Percentiles rank a stretch among this genome's conserved stretches.
Conservation (phyloP, 2,797 vertebrate genomes). For the Takifugu rubripes region DNA sequence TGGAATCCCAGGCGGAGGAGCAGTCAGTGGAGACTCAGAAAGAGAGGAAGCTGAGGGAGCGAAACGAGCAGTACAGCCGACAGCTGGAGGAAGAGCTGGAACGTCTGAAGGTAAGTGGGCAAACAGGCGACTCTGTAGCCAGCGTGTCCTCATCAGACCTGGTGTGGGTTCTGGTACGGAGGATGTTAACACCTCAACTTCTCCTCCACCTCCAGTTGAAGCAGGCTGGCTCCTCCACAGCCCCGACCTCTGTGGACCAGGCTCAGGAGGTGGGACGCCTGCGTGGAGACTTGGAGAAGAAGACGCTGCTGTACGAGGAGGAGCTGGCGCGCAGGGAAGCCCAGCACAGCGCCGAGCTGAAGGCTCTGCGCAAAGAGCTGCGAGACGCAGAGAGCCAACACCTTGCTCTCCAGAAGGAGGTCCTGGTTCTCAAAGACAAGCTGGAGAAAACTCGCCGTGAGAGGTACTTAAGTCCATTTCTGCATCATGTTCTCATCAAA, state of each 20-base stretch:
- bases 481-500: neutral
- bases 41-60: slow-evolving; percentile 92
- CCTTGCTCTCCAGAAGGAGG: slow-evolving; percentile 94
- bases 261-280: slow-evolving; percentile 90
- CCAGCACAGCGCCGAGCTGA: slow-evolving; percentile 86
- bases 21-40: slow-evolving; percentile 87
- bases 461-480: slow-evolving; percentile 69
- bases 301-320: slow-evolving; percentile 87
- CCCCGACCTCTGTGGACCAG: slow-evolving; percentile 79
- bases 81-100: slow-evolving; percentile 95
- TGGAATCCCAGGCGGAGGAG: slow-evolving; percentile 89
- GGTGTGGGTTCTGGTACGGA: neutral
- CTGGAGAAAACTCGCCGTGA: slow-evolving; percentile 93
- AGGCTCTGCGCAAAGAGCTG: slow-evolving; percentile 90
- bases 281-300: slow-evolving; percentile 92
- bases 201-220: slow-evolving; percentile 76
- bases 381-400: slow-evolving; percentile 94
- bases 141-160: neutral
- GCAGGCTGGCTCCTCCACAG: slow-evolving; percentile 77
- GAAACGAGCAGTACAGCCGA: slow-evolving; percentile 90
- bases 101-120: slow-evolving; percentile 83
- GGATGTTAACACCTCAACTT: neutral
- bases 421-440: slow-evolving; percentile 95
- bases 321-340: slow-evolving; percentile 86
- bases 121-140: neutral